Evolutionary conservation across 2,797 vertebrate species (phyloP), one percentile per base, ranked within the genome.

Genomic region (Pyrrhura leucotis): DNA sequence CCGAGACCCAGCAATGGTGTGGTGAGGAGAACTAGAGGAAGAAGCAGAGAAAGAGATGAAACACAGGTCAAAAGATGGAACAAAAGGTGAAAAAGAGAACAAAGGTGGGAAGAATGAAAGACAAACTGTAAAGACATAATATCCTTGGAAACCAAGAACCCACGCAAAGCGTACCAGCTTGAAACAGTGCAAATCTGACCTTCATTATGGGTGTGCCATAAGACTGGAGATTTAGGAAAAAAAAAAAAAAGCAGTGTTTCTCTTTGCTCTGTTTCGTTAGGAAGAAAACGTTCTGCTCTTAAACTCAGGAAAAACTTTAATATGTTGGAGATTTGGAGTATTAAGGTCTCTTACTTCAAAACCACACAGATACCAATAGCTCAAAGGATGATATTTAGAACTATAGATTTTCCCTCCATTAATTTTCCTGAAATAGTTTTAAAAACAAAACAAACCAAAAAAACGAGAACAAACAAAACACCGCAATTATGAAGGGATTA

Each of bases 1-100:
- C 56, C 0, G 3, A 62, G 33, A 72, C 2, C 20, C 59, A 50
- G 67, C 31, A 15, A 18, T 0, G 18, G 2, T 6, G 25, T 6
- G 28, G 12, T 39, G 37, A 66, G 62, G 10, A 53, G 47, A 39
- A 7, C 9, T 8, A 6, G 7, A 50, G 12, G 9, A 10, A 73
- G 12, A 61, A 62, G 50, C 28, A 59, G 51, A 54, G 37, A 19
- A 5, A 28, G 23, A 48, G 25, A 12, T 29, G 33, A 42, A 92
- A 72, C 9, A 7, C 4, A 2, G 39, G 26, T 25, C 48, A 81
- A 21, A 17, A 3, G 4, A 50, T 82, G 69, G 62, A 77, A 58
- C 7, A 63, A 73, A 67, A 58, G 35, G 59, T 40, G 59, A 28
- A 16, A 31, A 48, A 11, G 28, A 40, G 54, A 84, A 73, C 19